Evolutionary conservation across 2,888 invertebrate genomes (phyloP).

Genomic region (Orthosia cruda): DNA sequence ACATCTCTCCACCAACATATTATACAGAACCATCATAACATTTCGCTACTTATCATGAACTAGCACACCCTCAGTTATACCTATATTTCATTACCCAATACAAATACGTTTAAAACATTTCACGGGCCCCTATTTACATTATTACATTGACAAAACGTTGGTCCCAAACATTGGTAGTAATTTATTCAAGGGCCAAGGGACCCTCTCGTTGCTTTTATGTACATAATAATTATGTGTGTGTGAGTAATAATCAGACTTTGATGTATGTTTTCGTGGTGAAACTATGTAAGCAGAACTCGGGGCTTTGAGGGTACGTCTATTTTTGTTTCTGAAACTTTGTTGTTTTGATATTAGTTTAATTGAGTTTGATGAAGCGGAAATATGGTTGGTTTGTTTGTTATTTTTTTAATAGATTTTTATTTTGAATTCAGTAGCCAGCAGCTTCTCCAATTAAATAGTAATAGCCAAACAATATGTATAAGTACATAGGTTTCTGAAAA

Average conservation of each 20-base stretch:
- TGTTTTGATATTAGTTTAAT: slow-evolving; percentile 24
- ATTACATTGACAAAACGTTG: slow-evolving; percentile 66
- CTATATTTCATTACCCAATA: slow-evolving; percentile 57
- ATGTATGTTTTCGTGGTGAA: slow-evolving; percentile 35
- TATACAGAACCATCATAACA: neutral
- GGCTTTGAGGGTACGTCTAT: slow-evolving; percentile 13
- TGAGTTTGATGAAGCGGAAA: slow-evolving; percentile 29
- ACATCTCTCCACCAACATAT: neutral
- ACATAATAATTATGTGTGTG: slow-evolving; percentile 60
- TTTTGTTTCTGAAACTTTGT: slow-evolving; percentile 14
- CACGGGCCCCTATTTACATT: slow-evolving; percentile 60
- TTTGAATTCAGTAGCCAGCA: no score
- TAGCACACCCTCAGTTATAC: slow-evolving; percentile 26
- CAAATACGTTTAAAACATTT: slow-evolving; percentile 61
- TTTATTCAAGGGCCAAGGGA: slow-evolving; percentile 58
- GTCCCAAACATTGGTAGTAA: slow-evolving; percentile 59
- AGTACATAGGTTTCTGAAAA: no score
- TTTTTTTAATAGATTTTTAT: no score
- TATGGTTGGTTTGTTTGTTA: slow-evolving; percentile 3
- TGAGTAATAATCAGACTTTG: slow-evolving; percentile 55
- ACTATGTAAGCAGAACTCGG: slow-evolving; percentile 27
- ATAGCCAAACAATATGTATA: no score
- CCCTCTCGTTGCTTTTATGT: slow-evolving; percentile 50
- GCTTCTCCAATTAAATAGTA: no score
- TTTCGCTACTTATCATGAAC: slow-evolving; percentile 14